These are phyloP conservation scores for Machimus atricapillus DNA, from an alignment of 2,888 invertebrate species.

Conservation along the genomic window DNA sequence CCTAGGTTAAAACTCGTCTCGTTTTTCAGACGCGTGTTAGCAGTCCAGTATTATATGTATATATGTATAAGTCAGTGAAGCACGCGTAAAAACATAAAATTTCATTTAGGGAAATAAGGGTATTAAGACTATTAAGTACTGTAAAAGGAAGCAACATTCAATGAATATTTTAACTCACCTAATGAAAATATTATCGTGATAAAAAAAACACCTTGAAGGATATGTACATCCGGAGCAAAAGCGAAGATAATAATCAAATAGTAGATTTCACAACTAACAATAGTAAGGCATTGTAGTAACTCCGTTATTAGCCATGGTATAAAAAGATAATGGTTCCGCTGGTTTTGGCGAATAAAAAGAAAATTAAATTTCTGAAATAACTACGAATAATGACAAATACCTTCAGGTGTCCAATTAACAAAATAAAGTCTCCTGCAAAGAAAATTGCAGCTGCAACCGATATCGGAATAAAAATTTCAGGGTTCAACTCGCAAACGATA, in stretches of 20 bases:
- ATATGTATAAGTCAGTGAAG: no score
- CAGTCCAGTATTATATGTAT: no score
- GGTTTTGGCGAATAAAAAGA: background rate
- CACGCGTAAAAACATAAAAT: no score
- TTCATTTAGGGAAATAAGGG: no score
- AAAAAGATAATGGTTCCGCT: background rate
- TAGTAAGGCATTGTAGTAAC: background rate
- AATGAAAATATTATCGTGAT: background rate
- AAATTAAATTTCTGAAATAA: background rate
- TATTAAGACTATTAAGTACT: no score
- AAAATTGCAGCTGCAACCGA: background rate
- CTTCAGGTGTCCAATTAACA: background rate
- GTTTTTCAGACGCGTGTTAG: no score
- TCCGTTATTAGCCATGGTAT: constrained; percentile 1
- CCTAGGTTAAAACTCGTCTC: no score
- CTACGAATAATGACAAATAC: background rate
- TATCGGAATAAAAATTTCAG: background rate
- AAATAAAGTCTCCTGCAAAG: background rate
- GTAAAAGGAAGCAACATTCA: no score
- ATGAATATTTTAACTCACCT: background rate
- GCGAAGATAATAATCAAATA: background rate
- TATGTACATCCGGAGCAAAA: background rate
- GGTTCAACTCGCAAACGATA: background rate
- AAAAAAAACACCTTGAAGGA: background rate
- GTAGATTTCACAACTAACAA: background rate